These are phyloP conservation scores for Chromobotia macracanthus DNA, from an alignment of 2,797 vertebrate species.

Conservation along the genomic window DNA sequence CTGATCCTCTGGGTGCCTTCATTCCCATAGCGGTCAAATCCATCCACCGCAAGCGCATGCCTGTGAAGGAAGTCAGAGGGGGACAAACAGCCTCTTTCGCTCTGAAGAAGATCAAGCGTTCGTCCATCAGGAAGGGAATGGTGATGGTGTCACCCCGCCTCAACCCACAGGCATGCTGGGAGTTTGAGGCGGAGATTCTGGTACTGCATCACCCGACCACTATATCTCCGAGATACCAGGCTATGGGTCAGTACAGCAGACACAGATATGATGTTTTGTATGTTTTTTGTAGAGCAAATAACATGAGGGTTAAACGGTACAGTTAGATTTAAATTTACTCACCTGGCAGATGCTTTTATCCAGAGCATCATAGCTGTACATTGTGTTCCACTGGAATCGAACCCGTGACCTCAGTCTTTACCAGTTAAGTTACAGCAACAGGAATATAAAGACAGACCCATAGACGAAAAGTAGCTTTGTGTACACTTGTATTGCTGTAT, in stretches of 20 bases:
- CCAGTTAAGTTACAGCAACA: too few species aligned
- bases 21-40: constrained; percentile 86
- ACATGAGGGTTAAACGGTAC: too few species aligned
- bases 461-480: too few species aligned
- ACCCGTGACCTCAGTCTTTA: too few species aligned
- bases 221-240: constrained; percentile 94
- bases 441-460: too few species aligned
- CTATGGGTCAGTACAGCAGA: constrained; percentile 83
- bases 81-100: constrained; percentile 89
- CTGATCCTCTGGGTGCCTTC: constrained; percentile 86
- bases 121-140: constrained; percentile 96
- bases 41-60: constrained; percentile 90
- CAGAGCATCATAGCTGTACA: too few species aligned
- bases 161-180: constrained; percentile 93
- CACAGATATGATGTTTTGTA: background rate
- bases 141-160: constrained; percentile 94
- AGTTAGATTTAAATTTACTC: too few species aligned
- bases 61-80: constrained; percentile 85
- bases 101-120: constrained; percentile 93
- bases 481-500: too few species aligned
- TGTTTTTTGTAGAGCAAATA: background rate
- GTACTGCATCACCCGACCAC: constrained; percentile 95
- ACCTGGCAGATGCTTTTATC: too few species aligned
- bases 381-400: too few species aligned
- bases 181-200: constrained; percentile 95